phyloP scores from a whole-genome alignment of 2,113 vertebrate genomes.

The Clupea harengus region DNA sequence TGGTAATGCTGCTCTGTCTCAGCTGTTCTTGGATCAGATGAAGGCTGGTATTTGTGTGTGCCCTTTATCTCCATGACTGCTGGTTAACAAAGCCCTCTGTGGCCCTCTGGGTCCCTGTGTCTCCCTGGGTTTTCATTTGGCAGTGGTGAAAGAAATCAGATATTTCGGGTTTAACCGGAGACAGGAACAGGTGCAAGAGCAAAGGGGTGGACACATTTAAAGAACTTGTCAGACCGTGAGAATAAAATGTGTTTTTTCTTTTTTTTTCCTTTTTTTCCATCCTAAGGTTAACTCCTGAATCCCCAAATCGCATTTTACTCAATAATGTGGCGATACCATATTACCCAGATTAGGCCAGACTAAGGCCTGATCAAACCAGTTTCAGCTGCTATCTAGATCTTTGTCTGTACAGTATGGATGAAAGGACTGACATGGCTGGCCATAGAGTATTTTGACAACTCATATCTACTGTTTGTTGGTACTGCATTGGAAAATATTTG shows the following conservation, averaged over 20 bases:
- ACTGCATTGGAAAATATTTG: background rate
- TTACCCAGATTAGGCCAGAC: no score
- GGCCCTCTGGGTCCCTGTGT: background rate
- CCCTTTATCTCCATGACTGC: slow-evolving; percentile 10
- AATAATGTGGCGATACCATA: no score
- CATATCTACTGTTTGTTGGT: background rate
- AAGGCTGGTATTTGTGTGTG: slow-evolving; percentile 11
- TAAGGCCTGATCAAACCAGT: no score
- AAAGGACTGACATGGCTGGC: background rate
- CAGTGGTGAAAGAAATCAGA: slow-evolving; percentile 38
- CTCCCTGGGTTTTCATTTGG: slow-evolving; percentile 21
- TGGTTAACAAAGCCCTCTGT: slow-evolving; percentile 35
- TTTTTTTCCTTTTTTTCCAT: background rate
- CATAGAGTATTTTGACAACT: background rate
- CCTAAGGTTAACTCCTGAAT: background rate
- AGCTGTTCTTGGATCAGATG: background rate
- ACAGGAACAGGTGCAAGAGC: background rate
- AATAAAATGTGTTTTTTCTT: background rate
- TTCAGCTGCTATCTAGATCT: no score
- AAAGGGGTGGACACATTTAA: background rate
- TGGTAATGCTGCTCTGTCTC: background rate
- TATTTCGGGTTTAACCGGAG: slow-evolving; percentile 38
- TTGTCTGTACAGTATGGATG: no score
- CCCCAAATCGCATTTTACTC: no score
- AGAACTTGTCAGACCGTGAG: background rate